Conservation (phyloP, 2,888 invertebrate species). For the Eupithecia tripunctaria region DNA sequence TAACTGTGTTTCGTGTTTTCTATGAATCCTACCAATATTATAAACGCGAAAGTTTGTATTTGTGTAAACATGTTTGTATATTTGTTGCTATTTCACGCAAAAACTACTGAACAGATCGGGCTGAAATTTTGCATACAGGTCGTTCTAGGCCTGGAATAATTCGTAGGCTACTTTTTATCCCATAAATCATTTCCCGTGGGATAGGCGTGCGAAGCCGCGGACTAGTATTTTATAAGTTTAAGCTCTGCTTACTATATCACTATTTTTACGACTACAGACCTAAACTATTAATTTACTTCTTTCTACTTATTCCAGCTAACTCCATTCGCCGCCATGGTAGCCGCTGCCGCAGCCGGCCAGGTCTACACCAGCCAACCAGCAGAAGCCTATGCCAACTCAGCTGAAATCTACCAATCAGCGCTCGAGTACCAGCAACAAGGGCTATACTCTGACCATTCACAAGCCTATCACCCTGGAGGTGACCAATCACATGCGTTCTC, state of each 20-base stretch:
- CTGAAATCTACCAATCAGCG: conserved; percentile 64
- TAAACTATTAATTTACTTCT: neutral
- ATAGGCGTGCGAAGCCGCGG: too few species aligned
- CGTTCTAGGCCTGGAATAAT: too few species aligned
- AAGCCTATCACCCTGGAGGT: conserved; percentile 37
- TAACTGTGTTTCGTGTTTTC: neutral
- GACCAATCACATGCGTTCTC: conserved; percentile 28
- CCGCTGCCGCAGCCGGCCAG: conserved; percentile 64
- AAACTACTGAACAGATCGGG: too few species aligned
- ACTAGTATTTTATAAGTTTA: too few species aligned
- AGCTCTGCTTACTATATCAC: too few species aligned
- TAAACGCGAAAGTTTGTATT: too few species aligned
- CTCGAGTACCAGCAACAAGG: conserved; percentile 61
- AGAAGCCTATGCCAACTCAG: conserved; percentile 55
- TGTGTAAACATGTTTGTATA: too few species aligned
- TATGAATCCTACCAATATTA: neutral
- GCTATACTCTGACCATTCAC: conserved; percentile 59
- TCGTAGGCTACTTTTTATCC: too few species aligned
- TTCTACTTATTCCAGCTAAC: conserved; percentile 57
- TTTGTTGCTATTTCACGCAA: too few species aligned
- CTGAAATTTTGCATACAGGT: too few species aligned
- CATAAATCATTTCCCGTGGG: too few species aligned
- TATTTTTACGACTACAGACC: neutral
- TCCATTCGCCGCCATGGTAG: conserved; percentile 60
- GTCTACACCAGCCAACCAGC: conserved; percentile 53